Evolutionary conservation across 2,797 vertebrate species (phyloP), one percentile per base, ranked within the genome.

Genomic region (Phyllotis vaccarum): DNA sequence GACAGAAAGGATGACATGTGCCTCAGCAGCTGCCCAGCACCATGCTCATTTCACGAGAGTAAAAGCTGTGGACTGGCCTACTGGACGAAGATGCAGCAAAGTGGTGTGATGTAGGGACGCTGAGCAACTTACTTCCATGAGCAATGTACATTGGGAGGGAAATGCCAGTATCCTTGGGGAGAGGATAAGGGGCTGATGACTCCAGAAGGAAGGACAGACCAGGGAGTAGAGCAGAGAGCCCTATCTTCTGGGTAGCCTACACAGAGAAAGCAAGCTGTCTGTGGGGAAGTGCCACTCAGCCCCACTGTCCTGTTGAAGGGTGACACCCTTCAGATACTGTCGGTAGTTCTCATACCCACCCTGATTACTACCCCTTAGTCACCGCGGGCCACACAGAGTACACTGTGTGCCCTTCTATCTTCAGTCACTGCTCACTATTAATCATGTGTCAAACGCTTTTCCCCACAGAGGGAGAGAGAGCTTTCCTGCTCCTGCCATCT

Each of bases 401-500:
- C 91, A 49, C 14, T 46, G 37, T 43, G 54, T 83, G 74, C 21
- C 40, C 75, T 95, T 72, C 78, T 10, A 56, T 54, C 85, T 83
- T 40, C 54, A n/a, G 40, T 34, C 72, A 56, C 66, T 0, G 75
- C 78, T 68, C 58, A 21, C 52, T 22, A 52, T 62, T 80, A 49
- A 81, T 86, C 88, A 75, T 46, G 37, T 58, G n/a, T 27, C 89
- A 54, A 91, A 79, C 6, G 62, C 24, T 27, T 14, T 19, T 29
- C 27, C 75, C 89, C 83, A 14, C 2, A 0, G 12, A 24, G n/a
- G n/a, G 12, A 54, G 40, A 24, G 29, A 31, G 10, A 86, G 31
- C 34, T 8, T 96, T 92, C 83, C 89, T 40, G n/a, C 75, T 90
- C 81, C 96, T 93, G 97, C 95, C 97, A 96, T 52, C 97, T 98